phyloP scores from a whole-genome alignment of 2,888 invertebrate species.

The Mamestra brassicae region DNA sequence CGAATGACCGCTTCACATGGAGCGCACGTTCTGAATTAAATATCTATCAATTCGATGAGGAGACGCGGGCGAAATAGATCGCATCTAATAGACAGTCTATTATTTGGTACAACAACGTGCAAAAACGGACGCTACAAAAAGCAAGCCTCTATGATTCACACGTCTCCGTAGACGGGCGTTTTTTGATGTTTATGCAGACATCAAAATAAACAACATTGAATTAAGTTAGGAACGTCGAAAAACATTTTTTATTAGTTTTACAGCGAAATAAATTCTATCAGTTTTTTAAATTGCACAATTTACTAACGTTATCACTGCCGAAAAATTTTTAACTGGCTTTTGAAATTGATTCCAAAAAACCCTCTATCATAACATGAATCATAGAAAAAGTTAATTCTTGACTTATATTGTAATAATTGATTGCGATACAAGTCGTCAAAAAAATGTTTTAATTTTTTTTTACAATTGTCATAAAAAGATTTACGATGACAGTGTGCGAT shows the following conservation, averaged over 20 bases:
- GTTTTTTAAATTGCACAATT: not conserved
- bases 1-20: conserved; percentile 49
- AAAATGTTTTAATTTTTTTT: no score
- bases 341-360: not conserved
- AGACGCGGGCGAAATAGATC: conserved; percentile 68
- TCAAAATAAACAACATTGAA: not conserved
- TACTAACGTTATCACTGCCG: not conserved
- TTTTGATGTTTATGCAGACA: conserved; percentile 8
- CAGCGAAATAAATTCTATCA: not conserved
- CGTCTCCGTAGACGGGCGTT: conserved; percentile 26
- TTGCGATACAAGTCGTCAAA: not conserved
- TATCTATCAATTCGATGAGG: conserved; percentile 66
- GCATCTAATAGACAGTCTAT: conserved; percentile 64
- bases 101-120: conserved; percentile 43
- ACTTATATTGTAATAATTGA: not conserved
- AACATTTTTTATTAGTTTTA: not conserved
- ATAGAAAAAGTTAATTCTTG: not conserved
- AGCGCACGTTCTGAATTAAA: conserved; percentile 66
- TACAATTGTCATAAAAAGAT: conserved; percentile 2
- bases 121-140: conserved; percentile 55
- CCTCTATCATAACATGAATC: not conserved
- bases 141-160: conserved; percentile 41
- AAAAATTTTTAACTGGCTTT: not conserved
- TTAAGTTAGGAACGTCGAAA: not conserved
- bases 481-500: conserved; percentile 23